phyloP scores from a whole-genome alignment of 2,888 invertebrate species.

The Cheilosia vulpina region DNA sequence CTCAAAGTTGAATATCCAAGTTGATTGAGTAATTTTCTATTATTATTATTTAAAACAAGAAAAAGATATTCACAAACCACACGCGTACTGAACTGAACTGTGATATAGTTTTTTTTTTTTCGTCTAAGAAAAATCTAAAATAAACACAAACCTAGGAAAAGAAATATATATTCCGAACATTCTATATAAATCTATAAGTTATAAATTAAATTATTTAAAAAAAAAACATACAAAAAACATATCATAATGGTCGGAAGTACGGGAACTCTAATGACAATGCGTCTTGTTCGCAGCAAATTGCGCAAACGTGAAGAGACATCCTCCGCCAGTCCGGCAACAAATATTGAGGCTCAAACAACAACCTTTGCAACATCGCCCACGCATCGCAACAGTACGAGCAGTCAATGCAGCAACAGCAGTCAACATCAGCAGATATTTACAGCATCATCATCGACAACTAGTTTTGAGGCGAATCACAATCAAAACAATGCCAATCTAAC shows the following conservation, averaged over 20 bases:
- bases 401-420: constrained; percentile 72
- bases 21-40: constrained; percentile 1
- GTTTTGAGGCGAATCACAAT: constrained; percentile 70
- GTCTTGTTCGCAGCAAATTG: constrained; percentile 95
- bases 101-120: constrained; percentile 76
- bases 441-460: constrained; percentile 73
- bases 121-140: constrained; percentile 58
- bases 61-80: constrained; percentile 59
- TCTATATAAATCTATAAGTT: constrained; percentile 53
- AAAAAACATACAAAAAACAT: constrained; percentile 49
- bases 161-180: constrained; percentile 58
- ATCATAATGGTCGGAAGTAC: constrained; percentile 91
- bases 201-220: constrained; percentile 53
- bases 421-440: constrained; percentile 75
- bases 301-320: constrained; percentile 92
- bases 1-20: constrained; percentile 56
- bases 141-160: constrained; percentile 18
- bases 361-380: constrained; percentile 78
- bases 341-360: constrained; percentile 85
- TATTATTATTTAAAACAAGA: neutral
- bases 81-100: constrained; percentile 77
- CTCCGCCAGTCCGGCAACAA: constrained; percentile 88
- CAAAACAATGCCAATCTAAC: constrained; percentile 70
- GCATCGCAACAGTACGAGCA: constrained; percentile 78
- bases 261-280: constrained; percentile 94